Conservation (phyloP, 2,797 vertebrate genomes). For the Hephaestus fuliginosus region DNA sequence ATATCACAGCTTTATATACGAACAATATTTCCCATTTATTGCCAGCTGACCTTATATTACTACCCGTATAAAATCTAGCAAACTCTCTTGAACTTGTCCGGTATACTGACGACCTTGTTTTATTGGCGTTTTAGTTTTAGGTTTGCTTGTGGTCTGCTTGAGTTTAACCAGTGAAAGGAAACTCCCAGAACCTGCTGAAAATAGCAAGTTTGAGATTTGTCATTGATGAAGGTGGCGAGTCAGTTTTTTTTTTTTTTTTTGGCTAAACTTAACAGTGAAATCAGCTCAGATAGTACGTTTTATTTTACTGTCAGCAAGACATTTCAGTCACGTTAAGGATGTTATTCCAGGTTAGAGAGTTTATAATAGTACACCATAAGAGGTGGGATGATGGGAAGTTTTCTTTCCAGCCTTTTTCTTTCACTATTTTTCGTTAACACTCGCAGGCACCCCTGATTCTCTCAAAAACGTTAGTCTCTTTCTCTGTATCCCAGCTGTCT, state of each 20-base stretch:
- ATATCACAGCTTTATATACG: slow-evolving; percentile 16
- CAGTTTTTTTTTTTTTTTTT: neutral
- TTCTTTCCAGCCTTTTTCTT: neutral
- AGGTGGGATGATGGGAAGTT: neutral
- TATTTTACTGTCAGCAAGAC: neutral
- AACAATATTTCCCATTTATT: slow-evolving; percentile 51
- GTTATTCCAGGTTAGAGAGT: neutral
- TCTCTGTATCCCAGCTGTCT: neutral
- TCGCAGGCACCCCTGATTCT: neutral
- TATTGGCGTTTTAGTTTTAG: slow-evolving; percentile 22
- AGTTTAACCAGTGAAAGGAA: slow-evolving; percentile 11
- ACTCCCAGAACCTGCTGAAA: neutral
- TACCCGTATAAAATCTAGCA: slow-evolving; percentile 31
- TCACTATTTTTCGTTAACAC: neutral
- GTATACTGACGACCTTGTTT: slow-evolving; percentile 32
- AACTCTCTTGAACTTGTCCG: slow-evolving; percentile 30
- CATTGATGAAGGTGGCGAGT: neutral
- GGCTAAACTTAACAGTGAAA: neutral
- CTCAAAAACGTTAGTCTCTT: neutral
- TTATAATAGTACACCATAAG: neutral
- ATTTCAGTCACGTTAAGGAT: neutral
- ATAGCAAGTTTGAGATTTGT: neutral
- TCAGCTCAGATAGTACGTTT: neutral
- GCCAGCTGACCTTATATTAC: slow-evolving; percentile 37
- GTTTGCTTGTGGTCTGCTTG: neutral